Evolutionary conservation across 1,140 invertebrate genomes (phyloP), one percentile per base, ranked within the genome.

Genomic region (Thalassaphorura encarpata): DNA sequence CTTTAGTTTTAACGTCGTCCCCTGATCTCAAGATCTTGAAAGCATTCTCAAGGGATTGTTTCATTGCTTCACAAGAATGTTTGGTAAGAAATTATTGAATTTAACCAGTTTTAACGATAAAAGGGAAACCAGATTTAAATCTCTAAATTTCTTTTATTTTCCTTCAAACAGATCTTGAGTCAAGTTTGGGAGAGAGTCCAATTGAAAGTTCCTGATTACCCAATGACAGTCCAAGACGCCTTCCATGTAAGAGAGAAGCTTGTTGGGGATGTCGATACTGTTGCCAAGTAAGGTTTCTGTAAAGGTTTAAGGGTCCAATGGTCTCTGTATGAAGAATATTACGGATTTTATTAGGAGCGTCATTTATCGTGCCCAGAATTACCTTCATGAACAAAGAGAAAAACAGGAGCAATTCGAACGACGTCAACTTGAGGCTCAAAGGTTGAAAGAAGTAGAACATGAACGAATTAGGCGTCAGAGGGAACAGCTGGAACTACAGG

Each of bases 61-160:
- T 90, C 56, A 80, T 89, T n/a, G 89, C 89, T 21, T 85, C 86
- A 71, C 86, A 87, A 36, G 89, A 92, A 73, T 90, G 87, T 68
- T 83, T 89, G 77, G 83, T 86, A 72, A 63, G 52, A 66, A 52
- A 1, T n/a, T n/a, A n/a, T n/a, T n/a, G n/a, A n/a, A n/a, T 52
- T 13, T 52, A 18, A 41, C 40, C 21, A 33, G 26, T 50, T 58
- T 43, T 52, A 15, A 45, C 41, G 33, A 39, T 16, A 46, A 43
- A 49, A 49, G 45, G 19, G 24, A 26, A n/a, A 48, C 18, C 72
- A 79, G 61, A 78, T 64, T n/a, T 29, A 52, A 55, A 21, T 36
- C 8, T 11, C 8, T n/a, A 36, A 36, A 56, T 36, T 19, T 47
- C 51, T 46, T 36, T 13, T 40, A 39, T 52, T 48, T 6, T 39